phyloP scores from a whole-genome alignment of 2,888 invertebrate species.

The Lithophane semibrunnea region DNA sequence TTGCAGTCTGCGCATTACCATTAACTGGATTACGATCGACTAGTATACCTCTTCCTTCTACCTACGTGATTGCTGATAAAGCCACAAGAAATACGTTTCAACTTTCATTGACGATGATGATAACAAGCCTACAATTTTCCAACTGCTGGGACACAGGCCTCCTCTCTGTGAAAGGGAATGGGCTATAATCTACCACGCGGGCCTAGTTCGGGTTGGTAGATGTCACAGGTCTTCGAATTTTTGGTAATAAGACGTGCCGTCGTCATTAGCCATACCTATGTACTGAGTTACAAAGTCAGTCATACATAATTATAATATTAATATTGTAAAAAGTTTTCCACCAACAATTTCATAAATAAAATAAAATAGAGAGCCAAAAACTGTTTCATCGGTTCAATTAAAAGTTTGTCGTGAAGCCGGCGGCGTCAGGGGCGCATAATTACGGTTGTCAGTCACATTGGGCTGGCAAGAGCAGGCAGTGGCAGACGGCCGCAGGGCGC shows the following conservation, averaged over 20 bases:
- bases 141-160: too few species aligned
- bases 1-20: background rate
- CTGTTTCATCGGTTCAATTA: constrained; percentile 80
- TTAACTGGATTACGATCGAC: background rate
- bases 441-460: constrained; percentile 73
- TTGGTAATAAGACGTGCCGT: background rate
- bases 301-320: constrained; percentile 48
- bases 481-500: constrained; percentile 22
- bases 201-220: too few species aligned
- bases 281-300: constrained; percentile 30
- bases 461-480: constrained; percentile 18
- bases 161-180: too few species aligned
- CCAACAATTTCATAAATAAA: constrained; percentile 62
- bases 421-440: constrained; percentile 68
- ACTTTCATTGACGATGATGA: too few species aligned
- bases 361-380: constrained; percentile 67
- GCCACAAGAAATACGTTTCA: background rate
- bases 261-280: background rate
- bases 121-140: too few species aligned
- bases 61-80: background rate
- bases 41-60: background rate
- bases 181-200: too few species aligned
- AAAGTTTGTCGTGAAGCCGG: constrained; percentile 73
- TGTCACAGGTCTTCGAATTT: too few species aligned
- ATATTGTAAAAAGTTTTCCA: constrained; percentile 55